These are phyloP conservation scores for Heterohyrax brucei DNA, from an alignment of 2,797 vertebrate genomes.

Conservation along the genomic window DNA sequence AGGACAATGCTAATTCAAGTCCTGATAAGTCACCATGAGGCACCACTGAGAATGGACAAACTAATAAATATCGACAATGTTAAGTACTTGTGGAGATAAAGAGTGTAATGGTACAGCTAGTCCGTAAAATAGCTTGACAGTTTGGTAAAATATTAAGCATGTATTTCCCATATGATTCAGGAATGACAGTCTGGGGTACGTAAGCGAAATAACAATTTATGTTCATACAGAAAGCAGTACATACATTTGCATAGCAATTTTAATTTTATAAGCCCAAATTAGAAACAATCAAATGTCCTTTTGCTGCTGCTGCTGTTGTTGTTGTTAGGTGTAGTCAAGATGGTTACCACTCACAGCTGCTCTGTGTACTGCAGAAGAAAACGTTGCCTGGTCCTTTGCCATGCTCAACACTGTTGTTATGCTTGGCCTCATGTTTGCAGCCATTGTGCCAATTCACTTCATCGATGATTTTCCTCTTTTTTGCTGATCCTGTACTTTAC, in stretches of 20 bases:
- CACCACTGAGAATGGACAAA: not conserved
- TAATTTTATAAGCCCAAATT: not conserved
- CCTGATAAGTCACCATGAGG: not conserved
- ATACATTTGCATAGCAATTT: not conserved
- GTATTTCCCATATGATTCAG: not conserved
- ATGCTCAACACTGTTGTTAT: too few species aligned
- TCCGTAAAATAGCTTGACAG: not conserved
- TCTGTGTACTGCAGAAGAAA: too few species aligned
- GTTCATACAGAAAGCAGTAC: not conserved
- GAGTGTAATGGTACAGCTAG: not conserved
- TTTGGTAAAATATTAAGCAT: not conserved
- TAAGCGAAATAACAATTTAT: not conserved
- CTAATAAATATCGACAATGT: not conserved
- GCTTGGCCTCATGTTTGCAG: too few species aligned
- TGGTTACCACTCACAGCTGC: too few species aligned
- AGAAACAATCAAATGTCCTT: not conserved
- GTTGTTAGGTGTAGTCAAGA: too few species aligned
- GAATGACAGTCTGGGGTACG: not conserved
- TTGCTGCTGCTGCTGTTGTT: too few species aligned
- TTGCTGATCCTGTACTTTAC: too few species aligned
- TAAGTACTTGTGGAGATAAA: not conserved
- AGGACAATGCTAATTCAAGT: not conserved
- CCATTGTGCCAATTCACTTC: too few species aligned
- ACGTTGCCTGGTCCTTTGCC: too few species aligned
- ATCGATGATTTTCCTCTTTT: too few species aligned